Conservation (phyloP, 2,888 invertebrate genomes). For the Agrypnus murinus region DNA sequence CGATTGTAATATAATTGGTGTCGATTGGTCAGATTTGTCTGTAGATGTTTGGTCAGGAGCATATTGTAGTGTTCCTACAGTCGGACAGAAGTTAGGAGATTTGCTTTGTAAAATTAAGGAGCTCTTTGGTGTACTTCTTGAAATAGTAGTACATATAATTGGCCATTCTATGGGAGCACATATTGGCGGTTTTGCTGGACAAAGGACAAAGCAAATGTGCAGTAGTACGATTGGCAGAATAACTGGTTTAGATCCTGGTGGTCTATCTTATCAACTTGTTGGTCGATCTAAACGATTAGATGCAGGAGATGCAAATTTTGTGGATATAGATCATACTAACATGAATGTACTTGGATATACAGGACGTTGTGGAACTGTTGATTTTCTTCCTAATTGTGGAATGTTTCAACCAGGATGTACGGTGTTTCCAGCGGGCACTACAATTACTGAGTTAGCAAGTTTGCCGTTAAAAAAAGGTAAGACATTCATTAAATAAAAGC, state of each 20-base stretch:
- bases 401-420: constrained; percentile 24
- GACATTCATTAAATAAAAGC: no score
- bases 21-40: constrained; percentile 4
- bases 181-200: constrained; percentile 13
- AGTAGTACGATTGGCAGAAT: background rate
- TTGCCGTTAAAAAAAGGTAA: no score
- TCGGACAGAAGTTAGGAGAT: constrained; percentile 7
- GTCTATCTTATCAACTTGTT: constrained; percentile 15
- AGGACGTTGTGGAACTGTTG: constrained; percentile 16
- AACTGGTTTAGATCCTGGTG: constrained; percentile 36
- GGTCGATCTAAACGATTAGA: background rate
- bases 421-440: no score
- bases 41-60: constrained; percentile 11
- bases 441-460: no score
- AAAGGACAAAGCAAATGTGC: constrained; percentile 12
- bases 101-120: constrained; percentile 15
- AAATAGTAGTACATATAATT: constrained; percentile 16
- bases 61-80: constrained; percentile 16
- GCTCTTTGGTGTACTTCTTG: no score
- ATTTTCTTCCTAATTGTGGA: constrained; percentile 38
- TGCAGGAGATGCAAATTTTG: constrained; percentile 7
- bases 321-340: constrained; percentile 36
- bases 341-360: constrained; percentile 15
- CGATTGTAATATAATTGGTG: constrained; percentile 16
- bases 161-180: constrained; percentile 39